Base-by-base conservation (phyloP, 2,888 invertebrate genomes). In the Buathra laborator region DNA sequence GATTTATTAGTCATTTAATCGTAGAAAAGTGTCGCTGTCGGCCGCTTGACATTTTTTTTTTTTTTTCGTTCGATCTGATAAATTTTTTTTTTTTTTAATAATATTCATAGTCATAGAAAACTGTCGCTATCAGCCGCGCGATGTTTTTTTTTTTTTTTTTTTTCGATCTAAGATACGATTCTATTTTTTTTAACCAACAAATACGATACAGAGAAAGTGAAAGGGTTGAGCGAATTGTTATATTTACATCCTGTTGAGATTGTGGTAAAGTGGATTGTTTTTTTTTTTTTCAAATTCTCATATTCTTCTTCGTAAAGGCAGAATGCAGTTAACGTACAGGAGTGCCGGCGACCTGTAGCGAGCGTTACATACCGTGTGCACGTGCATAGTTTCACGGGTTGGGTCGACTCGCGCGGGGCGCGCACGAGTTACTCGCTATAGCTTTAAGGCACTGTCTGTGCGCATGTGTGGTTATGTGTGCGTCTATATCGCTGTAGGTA, bases 371-470 rank as follows among this genome's bases (percentile, higher is more conserved):
- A 68, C 62, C 68, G 43, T 32, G 71, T 67, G 62, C 83, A 79
- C 78, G 72, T 62, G 78, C 62, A 83, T 77, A 72, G 78, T 83
- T 78, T 83, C 37, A 83, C 67, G 78, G 78, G 83, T 78, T 78
- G 72, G 71, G 78, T 59, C 75, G 44, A 44, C 46, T 12, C 80
- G 59, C 32, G 82, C 43, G 72, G 16, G 67, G 83, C 59, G 74
- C 74, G 78, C 62, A 70, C 24, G 59, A 14, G 29, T 67, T 14
- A 12, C 70, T 70, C 46, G n/a, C 32, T 37, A 62, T 37, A 62
- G 51, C 19, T 48, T 10, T 12, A 43, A 53, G 53, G 14, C 48
- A 44, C 51, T n/a, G 12, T 59, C 62, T 44, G n/a, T 44, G 7
- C 19, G 32, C 48, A 51, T 66, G 48, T 12, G 66, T 16, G 51